Evolutionary conservation across 2,797 vertebrate genomes (phyloP), one percentile per base, ranked within the genome.

Genomic region (Hoplostethus mediterraneus): DNA sequence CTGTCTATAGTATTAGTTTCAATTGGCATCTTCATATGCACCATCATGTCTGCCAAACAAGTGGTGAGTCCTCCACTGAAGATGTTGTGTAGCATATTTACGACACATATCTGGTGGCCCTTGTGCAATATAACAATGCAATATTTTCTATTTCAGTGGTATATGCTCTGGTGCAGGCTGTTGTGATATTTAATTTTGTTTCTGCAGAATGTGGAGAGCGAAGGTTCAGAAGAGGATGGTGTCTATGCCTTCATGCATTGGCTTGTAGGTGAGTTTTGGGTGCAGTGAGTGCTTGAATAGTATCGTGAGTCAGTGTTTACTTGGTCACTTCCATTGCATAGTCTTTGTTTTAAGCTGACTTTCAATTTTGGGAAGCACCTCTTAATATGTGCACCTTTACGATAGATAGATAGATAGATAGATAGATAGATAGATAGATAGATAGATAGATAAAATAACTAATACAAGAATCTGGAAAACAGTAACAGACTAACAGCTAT

Each of bases 11-110:
- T 90, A 61, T 90, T 99, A 79, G 93, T 99, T 75, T 98, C 98
- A 16, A 31, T 94, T 64, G 98, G 98, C 21, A 99, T 99, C 91
- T 99, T 98, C 77, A 96, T 97, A 81, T 99, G 98, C 93, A 99
- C 97, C 28, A 92, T 98, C 75, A 98, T 99, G 98, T 99, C 98
- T 65, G 98, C 98, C 12, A 97, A 95, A 81, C 96, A 99, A 95
- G 95, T 99, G 97, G 98, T 99, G 95, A 97, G 96, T 75, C 62
- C 17, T 65, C 62, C 61, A 42, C 45, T 53, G 14, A 36, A 16
- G 4, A 42, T 2, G 3, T n/a, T 21, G 3, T 58, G n/a, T 42
- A 45, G 17, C 42, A 36, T 4, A 42, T 6, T 63, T 49, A 68
- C 11, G 56, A 48, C 28, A 8, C 42, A 0, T 57, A 45, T 42